Evolutionary conservation across 53 echinoderm and acorn worm species (phyloP), one percentile per base, ranked within the genome.

Genomic region (Arbacia lixula): DNA sequence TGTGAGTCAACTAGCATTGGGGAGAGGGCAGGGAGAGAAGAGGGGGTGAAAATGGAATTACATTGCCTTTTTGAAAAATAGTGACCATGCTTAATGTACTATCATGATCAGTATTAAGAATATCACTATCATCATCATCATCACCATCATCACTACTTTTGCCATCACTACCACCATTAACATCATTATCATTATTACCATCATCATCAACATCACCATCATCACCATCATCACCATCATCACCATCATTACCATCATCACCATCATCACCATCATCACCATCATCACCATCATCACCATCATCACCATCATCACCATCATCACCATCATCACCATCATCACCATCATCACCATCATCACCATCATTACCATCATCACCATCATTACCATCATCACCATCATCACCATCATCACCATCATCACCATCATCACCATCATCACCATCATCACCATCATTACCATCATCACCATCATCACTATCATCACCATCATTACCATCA

Each of bases 281-380:
- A 27, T 66, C 73, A 72, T 12, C 73, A 72, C 30, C 69, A 68
- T 68, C 69, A 14, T 46, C 14, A 8, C 8, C 46, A 46, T 46
- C 46, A 46, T 14, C 14, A 11, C n/a, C 61, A 60, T 60, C 20
- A 60, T 11, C 6, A 24, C 8, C 46, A 46, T 10, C 14, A 10
- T 46, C 14, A 8, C 60, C n/a, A 6, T n/a, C 22, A 60, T 27
- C n/a, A 60, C 10, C 28, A n/a, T 28, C n/a, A 68, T 68, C 32
- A 36, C 30, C 33, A 10, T 68, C 69, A 68, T 68, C 32, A 11
- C 34, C 38, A 12, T 46, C 46, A 46, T 46, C 46, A 46, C 14
- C 46, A n/a, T n/a, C 46, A 46, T 46, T 14, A 46, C 46, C 46
- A 46, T 46, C 8, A 46, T 14, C 46, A 46, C 14, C 14, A 46